Conservation (phyloP, 2,113 vertebrate species). For the Cebidichthys violaceus region DNA sequence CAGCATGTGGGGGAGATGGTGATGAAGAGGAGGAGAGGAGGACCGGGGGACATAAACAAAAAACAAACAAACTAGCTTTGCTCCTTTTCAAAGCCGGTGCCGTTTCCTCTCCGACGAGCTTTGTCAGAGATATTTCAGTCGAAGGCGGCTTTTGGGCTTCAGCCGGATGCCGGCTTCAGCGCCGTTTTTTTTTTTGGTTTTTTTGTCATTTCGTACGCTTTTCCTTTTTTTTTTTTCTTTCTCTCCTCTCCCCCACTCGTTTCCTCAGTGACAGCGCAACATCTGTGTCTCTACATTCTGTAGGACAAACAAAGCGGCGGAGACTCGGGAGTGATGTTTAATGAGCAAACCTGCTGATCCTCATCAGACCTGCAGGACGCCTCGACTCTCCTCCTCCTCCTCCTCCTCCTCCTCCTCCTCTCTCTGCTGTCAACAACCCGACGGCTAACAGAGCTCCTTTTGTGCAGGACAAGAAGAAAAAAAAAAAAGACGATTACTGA, state of each 20-base stretch:
- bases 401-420: slow-evolving; percentile 1
- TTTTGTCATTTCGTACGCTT: not conserved
- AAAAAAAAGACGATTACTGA: slow-evolving; percentile 29
- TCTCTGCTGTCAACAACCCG: slow-evolving; percentile 36
- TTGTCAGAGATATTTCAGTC: slow-evolving; percentile 40
- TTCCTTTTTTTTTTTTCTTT: no score
- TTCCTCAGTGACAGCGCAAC: slow-evolving; percentile 37
- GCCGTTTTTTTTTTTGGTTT: not conserved
- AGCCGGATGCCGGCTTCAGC: slow-evolving; percentile 50
- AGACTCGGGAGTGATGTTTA: slow-evolving; percentile 32
- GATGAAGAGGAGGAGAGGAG: slow-evolving; percentile 17
- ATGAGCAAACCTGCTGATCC: slow-evolving; percentile 50
- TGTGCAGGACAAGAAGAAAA: not conserved
- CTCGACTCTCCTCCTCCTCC: not conserved
- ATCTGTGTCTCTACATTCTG: slow-evolving; percentile 26
- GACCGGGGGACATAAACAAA: slow-evolving; percentile 35
- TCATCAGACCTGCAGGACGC: slow-evolving; percentile 45
- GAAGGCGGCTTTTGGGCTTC: slow-evolving; percentile 44
- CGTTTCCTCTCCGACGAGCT: slow-evolving; percentile 38
- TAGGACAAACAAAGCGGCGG: not conserved
- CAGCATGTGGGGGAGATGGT: slow-evolving; percentile 48
- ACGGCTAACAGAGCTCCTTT: slow-evolving; percentile 48
- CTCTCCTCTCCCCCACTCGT: not conserved
- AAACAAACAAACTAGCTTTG: slow-evolving; percentile 39
- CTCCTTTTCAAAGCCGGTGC: slow-evolving; percentile 43